Base-by-base conservation (phyloP, 2,113 vertebrate genomes). In the Plecturocebus donacophilus region DNA sequence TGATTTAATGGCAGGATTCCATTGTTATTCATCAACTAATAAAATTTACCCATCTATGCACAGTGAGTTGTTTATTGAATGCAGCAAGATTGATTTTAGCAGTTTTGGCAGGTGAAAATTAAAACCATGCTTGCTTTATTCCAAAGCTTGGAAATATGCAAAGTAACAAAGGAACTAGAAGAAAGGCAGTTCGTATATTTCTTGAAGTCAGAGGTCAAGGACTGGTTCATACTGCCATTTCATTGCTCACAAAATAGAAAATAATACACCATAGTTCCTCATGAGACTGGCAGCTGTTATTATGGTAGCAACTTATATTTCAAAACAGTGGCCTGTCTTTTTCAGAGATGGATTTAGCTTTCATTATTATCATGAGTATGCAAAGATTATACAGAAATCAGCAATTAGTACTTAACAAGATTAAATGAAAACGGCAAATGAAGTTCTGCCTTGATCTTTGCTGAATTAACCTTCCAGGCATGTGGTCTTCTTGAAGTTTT, bases 51-150 rank as follows among this genome's bases (percentile, higher is more conserved):
- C 90, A 91, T 64, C 79, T 89, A 83, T 47, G 27, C 64, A 87
- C 40, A 83, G 45, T 76, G 81, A 97, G 68, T 71, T 97, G 82
- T 95, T 95, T 82, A 91, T 40, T 92, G 77, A 90, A 87, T 64
- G 79, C 16, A 95, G n/a, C 23, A 96, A 97, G 71, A 97, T 54
- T 89, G 79, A 97, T 93, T 97, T 94, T 82, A 91, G 86, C 61
- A 3, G 6, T 91, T 85, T 91, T 79, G 95, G 87, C 82, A 97
- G 61, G 87, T 91, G 91, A 97, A 97, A 96, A 96, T 97, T 91
- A 93, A 97, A 95, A 93, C 54, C 30, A 73, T 49, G 27, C 38
- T 86, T 89, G 10, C 35, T 94, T 91, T 95, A 23, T 96, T 86
- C 68, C 70, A 76, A 2, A 27, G n/a, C 82, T 91, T 92, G 68